phyloP scores from a whole-genome alignment of 2,797 vertebrate genomes.

The Poliocrania exsul region DNA sequence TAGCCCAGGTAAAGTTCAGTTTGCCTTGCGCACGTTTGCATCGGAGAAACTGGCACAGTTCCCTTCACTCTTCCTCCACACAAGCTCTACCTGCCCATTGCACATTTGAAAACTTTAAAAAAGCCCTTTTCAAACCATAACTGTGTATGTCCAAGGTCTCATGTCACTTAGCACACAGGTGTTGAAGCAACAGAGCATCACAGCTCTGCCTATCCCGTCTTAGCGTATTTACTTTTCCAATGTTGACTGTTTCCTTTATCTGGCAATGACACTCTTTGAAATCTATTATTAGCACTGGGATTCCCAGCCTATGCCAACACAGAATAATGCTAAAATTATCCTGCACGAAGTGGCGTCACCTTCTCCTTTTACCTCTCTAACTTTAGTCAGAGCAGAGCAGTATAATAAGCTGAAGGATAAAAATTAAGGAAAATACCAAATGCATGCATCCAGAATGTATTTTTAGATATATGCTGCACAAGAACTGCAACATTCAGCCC shows the following conservation, averaged over 20 bases:
- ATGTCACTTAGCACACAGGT: not conserved
- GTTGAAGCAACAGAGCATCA: not conserved
- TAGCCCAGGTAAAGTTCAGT: not conserved
- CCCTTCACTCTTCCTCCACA: not conserved
- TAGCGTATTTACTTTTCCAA: not conserved
- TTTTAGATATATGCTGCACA: not conserved
- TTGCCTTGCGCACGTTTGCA: not conserved
- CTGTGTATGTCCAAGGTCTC: not conserved
- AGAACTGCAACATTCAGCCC: not conserved
- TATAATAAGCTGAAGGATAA: not conserved
- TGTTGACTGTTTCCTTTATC: not conserved
- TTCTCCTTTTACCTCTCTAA: not conserved
- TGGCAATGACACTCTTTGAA: not conserved
- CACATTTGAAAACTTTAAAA: not conserved
- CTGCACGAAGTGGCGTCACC: not conserved
- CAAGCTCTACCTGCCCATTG: not conserved
- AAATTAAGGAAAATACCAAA: not conserved
- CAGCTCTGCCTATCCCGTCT: not conserved
- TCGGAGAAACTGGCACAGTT: not conserved
- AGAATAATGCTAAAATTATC: constrained; percentile 18
- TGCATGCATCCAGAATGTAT: not conserved
- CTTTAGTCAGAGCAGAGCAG: not conserved
- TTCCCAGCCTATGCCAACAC: not conserved
- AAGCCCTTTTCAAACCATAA: not conserved
- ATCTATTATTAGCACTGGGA: constrained; percentile 5